Evolutionary conservation across 2,888 invertebrate species (phyloP).

Genomic region (Mesorhabditis sp.): DNA sequence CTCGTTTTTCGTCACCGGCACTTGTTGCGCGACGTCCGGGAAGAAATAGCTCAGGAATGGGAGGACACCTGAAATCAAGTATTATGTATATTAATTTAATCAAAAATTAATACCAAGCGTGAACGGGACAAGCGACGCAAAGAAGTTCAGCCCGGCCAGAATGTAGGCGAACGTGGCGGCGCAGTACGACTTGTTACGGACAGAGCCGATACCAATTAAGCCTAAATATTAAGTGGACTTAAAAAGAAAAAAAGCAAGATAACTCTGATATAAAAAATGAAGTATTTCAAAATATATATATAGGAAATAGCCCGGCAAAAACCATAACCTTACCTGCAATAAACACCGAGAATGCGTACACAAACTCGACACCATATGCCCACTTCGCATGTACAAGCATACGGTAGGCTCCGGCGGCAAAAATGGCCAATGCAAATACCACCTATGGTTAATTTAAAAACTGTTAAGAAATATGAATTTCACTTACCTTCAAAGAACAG

Average conservation of each 20-base stretch:
- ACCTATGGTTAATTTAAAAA: neutral
- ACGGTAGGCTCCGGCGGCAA: neutral
- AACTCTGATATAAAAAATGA: neutral
- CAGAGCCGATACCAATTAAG: neutral
- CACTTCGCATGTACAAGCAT: neutral
- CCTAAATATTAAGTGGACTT: neutral
- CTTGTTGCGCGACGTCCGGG: neutral
- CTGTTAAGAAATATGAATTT: neutral
- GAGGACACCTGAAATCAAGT: neutral
- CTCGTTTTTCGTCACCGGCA: neutral
- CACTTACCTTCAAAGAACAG: neutral
- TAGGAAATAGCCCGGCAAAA: no score
- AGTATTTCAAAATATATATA: neutral
- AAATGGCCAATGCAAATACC: neutral
- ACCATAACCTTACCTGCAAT: neutral
- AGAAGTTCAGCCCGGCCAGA: neutral
- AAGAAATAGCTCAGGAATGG: neutral
- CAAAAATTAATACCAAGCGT: neutral
- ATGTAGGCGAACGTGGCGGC: slow-evolving; percentile 5
- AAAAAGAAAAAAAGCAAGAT: neutral
- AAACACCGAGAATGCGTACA: neutral
- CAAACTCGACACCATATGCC: slow-evolving; percentile 3
- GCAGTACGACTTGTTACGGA: neutral
- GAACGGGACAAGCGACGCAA: neutral
- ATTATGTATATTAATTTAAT: no score